Conservation (phyloP, 2,888 invertebrate species). For the Pheosia tremula region DNA sequence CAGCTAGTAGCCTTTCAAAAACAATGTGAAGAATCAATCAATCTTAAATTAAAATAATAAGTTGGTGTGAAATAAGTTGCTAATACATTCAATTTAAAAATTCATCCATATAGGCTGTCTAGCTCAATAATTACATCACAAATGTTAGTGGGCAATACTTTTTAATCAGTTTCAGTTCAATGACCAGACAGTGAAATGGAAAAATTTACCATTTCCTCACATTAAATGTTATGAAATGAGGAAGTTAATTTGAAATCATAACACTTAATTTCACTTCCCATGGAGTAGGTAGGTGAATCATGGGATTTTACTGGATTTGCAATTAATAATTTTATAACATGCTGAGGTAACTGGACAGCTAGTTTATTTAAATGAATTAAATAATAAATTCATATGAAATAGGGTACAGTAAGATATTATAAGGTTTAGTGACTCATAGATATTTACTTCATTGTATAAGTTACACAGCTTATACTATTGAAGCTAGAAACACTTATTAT, state of each 20-base stretch:
- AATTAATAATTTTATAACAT: too few relatives aligned
- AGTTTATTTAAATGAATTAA: not conserved
- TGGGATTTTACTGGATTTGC: not conserved
- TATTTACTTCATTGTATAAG: not conserved
- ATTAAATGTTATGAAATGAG: conserved; percentile 3
- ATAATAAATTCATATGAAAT: not conserved
- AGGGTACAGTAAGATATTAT: not conserved
- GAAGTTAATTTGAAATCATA: conserved; percentile 17
- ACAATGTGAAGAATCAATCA: not conserved
- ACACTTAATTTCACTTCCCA: not conserved
- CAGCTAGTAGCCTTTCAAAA: not conserved
- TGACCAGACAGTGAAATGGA: conserved; percentile 8
- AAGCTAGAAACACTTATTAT: too few relatives aligned
- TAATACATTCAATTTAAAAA: not conserved
- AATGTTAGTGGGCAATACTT: not conserved
- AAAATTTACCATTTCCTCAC: conserved; percentile 8
- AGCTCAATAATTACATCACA: not conserved
- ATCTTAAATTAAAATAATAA: too few relatives aligned
- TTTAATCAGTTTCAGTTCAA: conserved; percentile 5
- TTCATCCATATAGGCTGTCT: not conserved
- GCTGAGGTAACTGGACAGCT: too few relatives aligned
- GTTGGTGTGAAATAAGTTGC: not conserved
- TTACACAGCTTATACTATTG: too few relatives aligned
- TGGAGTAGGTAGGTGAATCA: not conserved
- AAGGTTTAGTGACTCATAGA: not conserved